Conservation (phyloP, 2,113 vertebrate genomes). For the Illadopsis cleaveri region DNA sequence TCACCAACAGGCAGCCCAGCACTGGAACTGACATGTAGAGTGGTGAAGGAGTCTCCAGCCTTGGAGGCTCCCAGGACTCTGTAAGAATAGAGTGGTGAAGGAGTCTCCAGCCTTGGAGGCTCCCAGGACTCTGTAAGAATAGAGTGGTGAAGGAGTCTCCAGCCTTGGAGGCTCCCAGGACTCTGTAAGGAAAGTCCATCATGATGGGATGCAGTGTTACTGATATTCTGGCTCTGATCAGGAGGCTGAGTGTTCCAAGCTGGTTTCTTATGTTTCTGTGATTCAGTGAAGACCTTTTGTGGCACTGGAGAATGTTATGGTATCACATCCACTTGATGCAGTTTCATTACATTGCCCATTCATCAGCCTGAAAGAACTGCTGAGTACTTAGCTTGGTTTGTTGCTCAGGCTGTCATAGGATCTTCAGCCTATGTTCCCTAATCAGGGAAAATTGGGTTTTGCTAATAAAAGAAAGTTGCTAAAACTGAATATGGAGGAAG, state of each 20-base stretch:
- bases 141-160: neutral
- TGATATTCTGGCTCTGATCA: neutral
- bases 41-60: neutral
- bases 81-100: neutral
- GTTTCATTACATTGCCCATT: neutral
- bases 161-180: neutral
- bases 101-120: neutral
- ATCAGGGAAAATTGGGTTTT: neutral
- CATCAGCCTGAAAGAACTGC: neutral
- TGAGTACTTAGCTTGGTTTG: neutral
- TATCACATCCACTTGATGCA: neutral
- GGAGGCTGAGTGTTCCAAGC: neutral
- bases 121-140: neutral
- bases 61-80: neutral
- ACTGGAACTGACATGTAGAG: neutral
- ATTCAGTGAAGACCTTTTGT: neutral
- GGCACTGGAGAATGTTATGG: rapidly evolving
- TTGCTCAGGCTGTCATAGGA: neutral
- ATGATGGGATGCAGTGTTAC: neutral
- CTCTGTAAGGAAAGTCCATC: neutral
- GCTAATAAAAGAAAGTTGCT: neutral
- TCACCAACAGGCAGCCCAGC: neutral
- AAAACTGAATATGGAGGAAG: neutral
- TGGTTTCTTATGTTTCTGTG: neutral
- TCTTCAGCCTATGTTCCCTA: neutral